These are phyloP conservation scores for Anoplolepis gracilipes DNA, from an alignment of 1,140 invertebrate species.

Conservation along the genomic window DNA sequence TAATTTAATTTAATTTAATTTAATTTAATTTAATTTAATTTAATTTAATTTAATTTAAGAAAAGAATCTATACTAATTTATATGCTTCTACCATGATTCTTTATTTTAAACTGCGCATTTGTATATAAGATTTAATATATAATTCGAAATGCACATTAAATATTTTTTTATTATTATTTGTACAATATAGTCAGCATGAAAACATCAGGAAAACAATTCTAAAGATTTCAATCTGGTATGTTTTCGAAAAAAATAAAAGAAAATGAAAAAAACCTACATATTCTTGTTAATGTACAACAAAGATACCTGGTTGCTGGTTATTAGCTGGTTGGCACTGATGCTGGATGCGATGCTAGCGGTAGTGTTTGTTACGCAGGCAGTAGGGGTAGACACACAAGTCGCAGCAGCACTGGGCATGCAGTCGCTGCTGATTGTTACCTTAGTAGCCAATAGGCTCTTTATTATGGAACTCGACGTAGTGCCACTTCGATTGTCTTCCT, in stretches of 20 bases:
- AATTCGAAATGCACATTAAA: background rate
- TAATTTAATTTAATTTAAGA: no score
- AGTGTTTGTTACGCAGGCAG: conserved; percentile 86
- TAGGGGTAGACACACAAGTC: conserved; percentile 84
- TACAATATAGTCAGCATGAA: background rate
- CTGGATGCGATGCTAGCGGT: conserved; percentile 85
- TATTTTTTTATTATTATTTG: background rate
- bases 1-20: no score
- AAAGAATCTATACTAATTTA: background rate
- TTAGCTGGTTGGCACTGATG: conserved; percentile 86
- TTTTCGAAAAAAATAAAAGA: conserved; percentile 14
- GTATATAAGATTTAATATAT: background rate
- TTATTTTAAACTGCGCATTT: background rate
- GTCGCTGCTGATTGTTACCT: conserved; percentile 89
- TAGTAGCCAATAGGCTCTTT: conserved; percentile 94
- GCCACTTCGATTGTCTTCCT: conserved; percentile 81
- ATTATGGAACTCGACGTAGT: conserved; percentile 89
- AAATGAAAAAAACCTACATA: conserved; percentile 61
- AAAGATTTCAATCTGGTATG: background rate
- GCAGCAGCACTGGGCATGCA: conserved; percentile 87
- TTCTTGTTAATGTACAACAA: conserved; percentile 80
- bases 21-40: no score
- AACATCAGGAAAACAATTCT: background rate
- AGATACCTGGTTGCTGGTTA: conserved; percentile 86
- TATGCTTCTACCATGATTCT: background rate